Evolutionary conservation across 2,888 invertebrate genomes (phyloP).

Genomic region (Athalia rosae): DNA sequence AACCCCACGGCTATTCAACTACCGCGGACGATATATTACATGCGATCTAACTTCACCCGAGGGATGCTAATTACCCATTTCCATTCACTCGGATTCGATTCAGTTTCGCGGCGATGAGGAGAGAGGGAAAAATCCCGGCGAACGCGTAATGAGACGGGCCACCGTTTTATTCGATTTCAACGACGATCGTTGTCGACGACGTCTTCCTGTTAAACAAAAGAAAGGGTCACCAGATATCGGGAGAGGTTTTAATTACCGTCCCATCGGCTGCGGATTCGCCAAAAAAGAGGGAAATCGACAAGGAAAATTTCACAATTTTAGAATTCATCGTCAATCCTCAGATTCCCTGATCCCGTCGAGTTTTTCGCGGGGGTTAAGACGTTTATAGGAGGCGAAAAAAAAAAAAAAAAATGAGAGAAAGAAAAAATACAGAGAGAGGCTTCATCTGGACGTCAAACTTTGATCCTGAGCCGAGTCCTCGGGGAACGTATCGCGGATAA

Average conservation of each 20-base stretch:
- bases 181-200: conserved; percentile 6
- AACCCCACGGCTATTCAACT: conserved; percentile 20
- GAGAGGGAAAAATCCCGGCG: too few relatives aligned
- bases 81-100: conserved; percentile 43
- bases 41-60: conserved; percentile 41
- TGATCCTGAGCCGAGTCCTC: conserved; percentile 57
- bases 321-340: too few relatives aligned
- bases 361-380: too few relatives aligned
- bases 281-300: neutral
- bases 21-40: conserved; percentile 33
- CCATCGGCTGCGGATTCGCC: too few relatives aligned
- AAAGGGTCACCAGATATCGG: neutral
- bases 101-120: conserved; percentile 22
- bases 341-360: too few relatives aligned
- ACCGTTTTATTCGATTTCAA: conserved; percentile 2
- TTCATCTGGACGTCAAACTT: conserved; percentile 67
- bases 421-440: conserved; percentile 27
- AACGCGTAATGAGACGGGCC: conserved; percentile 14
- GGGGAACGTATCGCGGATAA: conserved; percentile 63
- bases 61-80: conserved; percentile 65
- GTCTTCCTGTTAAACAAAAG: conserved; percentile 7
- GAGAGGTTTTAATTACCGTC: conserved; percentile 12
- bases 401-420: neutral
- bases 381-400: too few relatives aligned
- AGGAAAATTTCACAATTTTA: neutral